These are phyloP conservation scores for Trichogramma dendrolimi DNA, from an alignment of 2,888 invertebrate species.

Conservation along the genomic window DNA sequence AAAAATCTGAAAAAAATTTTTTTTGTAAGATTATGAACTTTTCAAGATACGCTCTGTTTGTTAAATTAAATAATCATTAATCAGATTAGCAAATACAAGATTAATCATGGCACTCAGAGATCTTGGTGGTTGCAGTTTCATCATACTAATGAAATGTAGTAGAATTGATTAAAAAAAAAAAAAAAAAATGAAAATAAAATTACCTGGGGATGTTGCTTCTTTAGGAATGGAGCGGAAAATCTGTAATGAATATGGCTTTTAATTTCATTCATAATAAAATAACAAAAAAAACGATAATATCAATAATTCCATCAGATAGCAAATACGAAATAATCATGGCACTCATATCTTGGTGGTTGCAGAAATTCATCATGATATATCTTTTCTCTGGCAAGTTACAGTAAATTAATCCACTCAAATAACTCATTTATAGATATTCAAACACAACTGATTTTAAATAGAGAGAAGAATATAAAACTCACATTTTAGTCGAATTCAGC, in stretches of 20 bases:
- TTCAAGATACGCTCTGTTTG: neutral
- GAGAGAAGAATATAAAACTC: no score
- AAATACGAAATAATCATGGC: conserved; percentile 25
- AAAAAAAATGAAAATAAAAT: neutral
- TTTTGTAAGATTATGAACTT: no score
- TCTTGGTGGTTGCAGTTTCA: conserved; percentile 1
- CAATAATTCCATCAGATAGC: conserved; percentile 18
- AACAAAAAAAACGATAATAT: neutral
- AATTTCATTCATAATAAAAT: neutral
- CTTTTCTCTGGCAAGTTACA: no score
- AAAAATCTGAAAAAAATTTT: no score
- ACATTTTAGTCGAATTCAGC: no score
- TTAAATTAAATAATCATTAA: neutral
- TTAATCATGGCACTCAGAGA: neutral
- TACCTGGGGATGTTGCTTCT: neutral
- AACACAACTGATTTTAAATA: no score
- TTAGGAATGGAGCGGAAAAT: neutral
- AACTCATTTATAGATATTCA: no score
- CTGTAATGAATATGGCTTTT: neutral
- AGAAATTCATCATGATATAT: conserved; percentile 14
- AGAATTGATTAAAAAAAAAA: neutral
- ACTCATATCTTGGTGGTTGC: conserved; percentile 24
- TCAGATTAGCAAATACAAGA: conserved; percentile 4
- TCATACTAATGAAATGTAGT: neutral
- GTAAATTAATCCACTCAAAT: no score